Evolutionary conservation across 1,140 invertebrate genomes (phyloP), one percentile per base, ranked within the genome.

Genomic region (Nasonia giraulti): DNA sequence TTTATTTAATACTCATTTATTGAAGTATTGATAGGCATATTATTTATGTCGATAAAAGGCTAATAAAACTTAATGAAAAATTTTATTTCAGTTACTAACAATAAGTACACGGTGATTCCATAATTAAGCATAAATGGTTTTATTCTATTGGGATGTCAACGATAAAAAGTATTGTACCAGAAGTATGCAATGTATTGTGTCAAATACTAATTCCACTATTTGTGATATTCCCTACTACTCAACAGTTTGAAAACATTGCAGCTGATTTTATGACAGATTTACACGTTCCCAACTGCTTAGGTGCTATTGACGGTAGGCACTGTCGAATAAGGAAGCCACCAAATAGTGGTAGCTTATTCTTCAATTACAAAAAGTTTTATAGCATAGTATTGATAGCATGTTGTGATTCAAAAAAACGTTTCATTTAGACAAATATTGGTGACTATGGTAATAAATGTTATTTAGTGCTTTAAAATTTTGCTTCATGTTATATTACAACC

Each of bases 351-450:
- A 91, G 90, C 1, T 85, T 88, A 55, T 93, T 88, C 89, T 92
- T 88, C 82, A 94, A 94, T 87, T 93, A 94, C 84, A 94, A 94
- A 85, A 85, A 89, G 31, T 91, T 87, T 85, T 93, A 91, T 85
- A 91, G 88, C 31, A 90, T 93, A 23, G 90, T 93, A 33, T 86
- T 94, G 27, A 87, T 93, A 83, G 93, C 89, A 17, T 84, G 91
- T 7, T 89, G 76, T 55, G 91, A 93, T 89, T 88, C 90, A 44
- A 87, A 92, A 83, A 92, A 90, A 85, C 84, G 86, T 74, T 93
- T 93, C 87, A 87, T 88, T 23, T 84, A 86, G 11, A 87, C 92
- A 50, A 91, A 93, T 76, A 86, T 93, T 69, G 92, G 92, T 31
- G 82, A 87, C 37, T 90, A 89, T 86, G 91, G 92, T 14, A 55